These are phyloP conservation scores for Nerophis ophidion DNA, from an alignment of 2,113 vertebrate species.

Conservation along the genomic window DNA sequence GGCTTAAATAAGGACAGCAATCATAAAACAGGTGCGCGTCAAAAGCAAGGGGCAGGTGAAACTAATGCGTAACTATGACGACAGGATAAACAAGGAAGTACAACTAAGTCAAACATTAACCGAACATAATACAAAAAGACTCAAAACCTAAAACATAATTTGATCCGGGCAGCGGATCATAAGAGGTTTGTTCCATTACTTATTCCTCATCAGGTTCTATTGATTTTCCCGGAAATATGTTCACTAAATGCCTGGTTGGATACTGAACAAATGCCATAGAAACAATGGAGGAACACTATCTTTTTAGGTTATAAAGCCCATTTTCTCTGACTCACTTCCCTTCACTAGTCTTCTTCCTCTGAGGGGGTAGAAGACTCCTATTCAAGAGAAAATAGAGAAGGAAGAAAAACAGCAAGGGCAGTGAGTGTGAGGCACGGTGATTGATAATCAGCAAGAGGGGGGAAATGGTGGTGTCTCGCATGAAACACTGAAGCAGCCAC, in stretches of 20 bases:
- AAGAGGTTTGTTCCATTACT: conserved; percentile 61
- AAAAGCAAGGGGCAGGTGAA: no score
- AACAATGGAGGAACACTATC: conserved; percentile 50
- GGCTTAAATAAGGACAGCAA: no score
- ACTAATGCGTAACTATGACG: no score
- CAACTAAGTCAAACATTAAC: no score
- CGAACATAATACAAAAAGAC: no score
- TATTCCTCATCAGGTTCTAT: conserved; percentile 33
- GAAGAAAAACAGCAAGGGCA: conserved; percentile 27
- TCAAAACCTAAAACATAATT: no score
- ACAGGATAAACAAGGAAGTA: no score
- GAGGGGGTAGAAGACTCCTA: conserved; percentile 14
- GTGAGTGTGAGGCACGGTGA: conserved; percentile 40
- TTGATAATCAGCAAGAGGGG: conserved; percentile 54
- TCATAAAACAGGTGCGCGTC: no score
- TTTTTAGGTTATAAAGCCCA: conserved; percentile 26
- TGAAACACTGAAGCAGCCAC: conserved; percentile 49
- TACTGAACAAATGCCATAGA: conserved; percentile 60
- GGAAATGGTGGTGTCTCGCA: conserved; percentile 40
- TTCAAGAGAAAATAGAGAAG: conserved; percentile 26
- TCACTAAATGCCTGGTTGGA: conserved; percentile 73
- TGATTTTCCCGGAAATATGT: conserved; percentile 76
- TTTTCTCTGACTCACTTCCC: conserved; percentile 15
- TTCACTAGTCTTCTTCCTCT: conserved; percentile 20
- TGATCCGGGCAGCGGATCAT: background rate